These are phyloP conservation scores for Cephonodes hylas DNA, from an alignment of 2,888 invertebrate species.

Conservation along the genomic window DNA sequence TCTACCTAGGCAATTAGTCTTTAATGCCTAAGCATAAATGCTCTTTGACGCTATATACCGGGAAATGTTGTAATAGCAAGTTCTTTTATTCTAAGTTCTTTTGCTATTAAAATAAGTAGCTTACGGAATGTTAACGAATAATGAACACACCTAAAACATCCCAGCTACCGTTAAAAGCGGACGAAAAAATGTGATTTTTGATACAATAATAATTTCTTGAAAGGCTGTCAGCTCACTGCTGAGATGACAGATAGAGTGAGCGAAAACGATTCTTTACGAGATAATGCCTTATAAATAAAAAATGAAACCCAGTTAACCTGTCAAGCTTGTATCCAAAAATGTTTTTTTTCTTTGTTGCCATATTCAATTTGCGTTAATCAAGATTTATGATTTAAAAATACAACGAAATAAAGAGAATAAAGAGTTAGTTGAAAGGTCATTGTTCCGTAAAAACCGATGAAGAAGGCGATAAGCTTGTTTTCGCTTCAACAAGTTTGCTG, in stretches of 20 bases:
- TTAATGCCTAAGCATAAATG: too few species aligned
- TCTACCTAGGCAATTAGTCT: too few species aligned
- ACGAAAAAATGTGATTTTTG: not conserved
- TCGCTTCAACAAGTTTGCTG: too few species aligned
- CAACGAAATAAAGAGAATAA: not conserved
- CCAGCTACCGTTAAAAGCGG: not conserved
- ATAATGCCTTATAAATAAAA: conserved; percentile 2
- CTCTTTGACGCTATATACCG: too few species aligned
- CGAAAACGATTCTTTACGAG: not conserved
- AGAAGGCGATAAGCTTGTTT: too few species aligned
- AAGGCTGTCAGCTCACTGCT: not conserved
- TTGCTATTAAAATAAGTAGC: too few species aligned
- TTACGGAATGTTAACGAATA: not conserved
- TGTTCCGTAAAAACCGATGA: not conserved
- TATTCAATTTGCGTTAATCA: not conserved
- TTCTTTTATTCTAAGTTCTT: too few species aligned
- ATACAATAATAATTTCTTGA: not conserved
- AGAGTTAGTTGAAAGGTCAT: not conserved
- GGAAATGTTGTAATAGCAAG: too few species aligned
- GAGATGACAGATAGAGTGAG: not conserved
- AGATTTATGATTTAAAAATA: not conserved
- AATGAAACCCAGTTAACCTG: not conserved
- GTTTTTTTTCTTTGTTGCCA: not conserved
- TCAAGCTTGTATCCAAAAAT: not conserved
- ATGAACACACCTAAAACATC: not conserved